Conservation (phyloP, 2,113 vertebrate species). For the Isurus oxyrinchus region DNA sequence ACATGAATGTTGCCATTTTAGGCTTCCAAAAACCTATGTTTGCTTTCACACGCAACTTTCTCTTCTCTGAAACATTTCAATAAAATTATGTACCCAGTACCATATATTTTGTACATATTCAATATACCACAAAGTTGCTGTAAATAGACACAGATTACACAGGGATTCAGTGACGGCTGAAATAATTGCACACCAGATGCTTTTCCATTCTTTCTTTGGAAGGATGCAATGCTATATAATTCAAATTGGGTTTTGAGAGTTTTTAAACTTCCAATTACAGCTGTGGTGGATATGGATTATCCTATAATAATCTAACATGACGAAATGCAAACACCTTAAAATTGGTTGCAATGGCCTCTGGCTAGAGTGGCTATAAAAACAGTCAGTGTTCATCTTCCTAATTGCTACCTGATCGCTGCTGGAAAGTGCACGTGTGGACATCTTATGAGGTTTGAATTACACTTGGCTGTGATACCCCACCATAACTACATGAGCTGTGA, state of each 20-base stretch:
- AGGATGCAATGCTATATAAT: neutral
- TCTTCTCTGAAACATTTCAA: neutral
- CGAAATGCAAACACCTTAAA: neutral
- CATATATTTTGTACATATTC: conserved; percentile 25
- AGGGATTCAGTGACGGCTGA: neutral
- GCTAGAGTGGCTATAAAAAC: neutral
- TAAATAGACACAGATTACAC: neutral
- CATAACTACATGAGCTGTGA: neutral
- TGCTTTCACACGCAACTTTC: neutral
- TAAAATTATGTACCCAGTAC: neutral
- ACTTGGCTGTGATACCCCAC: neutral
- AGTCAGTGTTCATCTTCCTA: neutral
- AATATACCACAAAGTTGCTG: neutral
- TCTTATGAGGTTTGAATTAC: neutral
- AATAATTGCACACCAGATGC: neutral
- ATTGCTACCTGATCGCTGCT: too few relatives aligned
- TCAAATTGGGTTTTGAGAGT: conserved; percentile 1
- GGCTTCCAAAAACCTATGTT: neutral
- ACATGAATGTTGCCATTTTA: neutral
- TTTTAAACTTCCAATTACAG: neutral
- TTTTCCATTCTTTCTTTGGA: conserved; percentile 8
- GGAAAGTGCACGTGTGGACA: neutral
- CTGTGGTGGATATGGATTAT: neutral
- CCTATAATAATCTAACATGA: neutral
- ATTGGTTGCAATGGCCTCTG: neutral